phyloP scores from a whole-genome alignment of 2,888 invertebrate genomes.

The Chrysodeixis includens region DNA sequence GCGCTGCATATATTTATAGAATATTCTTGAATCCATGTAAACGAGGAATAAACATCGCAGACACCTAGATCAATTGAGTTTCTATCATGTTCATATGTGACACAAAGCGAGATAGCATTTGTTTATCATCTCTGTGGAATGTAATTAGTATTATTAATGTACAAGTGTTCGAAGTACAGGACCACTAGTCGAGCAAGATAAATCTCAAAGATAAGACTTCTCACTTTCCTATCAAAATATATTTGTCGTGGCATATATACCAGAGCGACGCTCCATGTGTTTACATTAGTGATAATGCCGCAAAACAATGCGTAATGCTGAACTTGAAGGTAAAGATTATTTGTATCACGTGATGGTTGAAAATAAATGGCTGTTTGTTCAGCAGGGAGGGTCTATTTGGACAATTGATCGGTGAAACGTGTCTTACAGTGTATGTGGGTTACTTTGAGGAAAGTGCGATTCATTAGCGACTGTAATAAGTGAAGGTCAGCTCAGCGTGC shows the following conservation, averaged over 20 bases:
- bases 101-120: background rate
- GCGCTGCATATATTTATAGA: conserved; percentile 55
- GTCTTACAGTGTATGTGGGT: conserved; percentile 5
- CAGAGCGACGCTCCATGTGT: conserved; percentile 27
- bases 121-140: background rate
- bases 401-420: conserved; percentile 25
- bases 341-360: conserved; percentile 20
- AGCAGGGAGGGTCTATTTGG: conserved; percentile 27
- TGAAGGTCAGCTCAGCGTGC: conserved; percentile 55
- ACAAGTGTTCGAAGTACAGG: background rate
- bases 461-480: conserved; percentile 27
- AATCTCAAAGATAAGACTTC: conserved; percentile 36
- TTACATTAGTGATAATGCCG: conserved; percentile 47
- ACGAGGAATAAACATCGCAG: conserved; percentile 10
- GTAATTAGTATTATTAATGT: background rate
- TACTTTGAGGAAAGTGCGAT: conserved; percentile 35
- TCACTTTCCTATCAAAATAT: conserved; percentile 39
- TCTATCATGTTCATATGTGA: background rate
- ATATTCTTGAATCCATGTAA: conserved; percentile 21
- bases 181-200: conserved; percentile 17
- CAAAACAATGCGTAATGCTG: conserved; percentile 40
- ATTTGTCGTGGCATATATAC: conserved; percentile 26
- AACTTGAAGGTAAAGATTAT: conserved; percentile 22
- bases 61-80: background rate
- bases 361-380: conserved; percentile 21